Percentiles rank a stretch among this genome's conserved stretches.
Conservation (phyloP, 2,888 invertebrate genomes). For the Aelia acuminata region DNA sequence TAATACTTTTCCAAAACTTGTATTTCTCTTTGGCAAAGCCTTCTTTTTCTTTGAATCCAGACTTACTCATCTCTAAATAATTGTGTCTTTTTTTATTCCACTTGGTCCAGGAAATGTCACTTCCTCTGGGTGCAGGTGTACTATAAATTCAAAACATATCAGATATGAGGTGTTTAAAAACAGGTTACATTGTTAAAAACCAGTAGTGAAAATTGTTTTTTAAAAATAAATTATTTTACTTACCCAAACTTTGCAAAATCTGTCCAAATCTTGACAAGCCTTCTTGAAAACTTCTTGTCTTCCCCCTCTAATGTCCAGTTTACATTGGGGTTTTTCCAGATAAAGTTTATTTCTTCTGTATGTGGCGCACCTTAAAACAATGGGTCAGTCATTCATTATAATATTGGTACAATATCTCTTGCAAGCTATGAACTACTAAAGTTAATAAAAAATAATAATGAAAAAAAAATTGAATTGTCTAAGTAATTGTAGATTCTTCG, state of each 20-base stretch:
- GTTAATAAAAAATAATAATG: background rate
- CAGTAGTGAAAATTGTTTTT: background rate
- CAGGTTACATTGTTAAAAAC: background rate
- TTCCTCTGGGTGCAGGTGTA: background rate
- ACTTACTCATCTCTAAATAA: background rate
- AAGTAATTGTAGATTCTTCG: background rate
- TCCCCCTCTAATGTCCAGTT: background rate
- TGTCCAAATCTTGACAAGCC: constrained; percentile 51
- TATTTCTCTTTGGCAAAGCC: constrained; percentile 37
- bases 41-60: constrained; percentile 1
- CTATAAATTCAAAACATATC: background rate
- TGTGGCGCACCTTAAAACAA: constrained; percentile 40
- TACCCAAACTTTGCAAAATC: constrained; percentile 61
- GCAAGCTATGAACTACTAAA: background rate
- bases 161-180: background rate
- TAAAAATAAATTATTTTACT: background rate
- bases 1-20: constrained; percentile 24
- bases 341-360: constrained; percentile 52
- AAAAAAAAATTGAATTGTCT: background rate
- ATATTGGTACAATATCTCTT: background rate
- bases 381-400: background rate
- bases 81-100: constrained; percentile 18
- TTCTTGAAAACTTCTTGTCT: constrained; percentile 57
- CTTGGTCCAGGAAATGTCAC: constrained; percentile 13
- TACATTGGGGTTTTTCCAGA: constrained; percentile 36